Evolutionary conservation across 1,140 invertebrate genomes (phyloP), one percentile per base, ranked within the genome.

Genomic region (Anastatus disparis): DNA sequence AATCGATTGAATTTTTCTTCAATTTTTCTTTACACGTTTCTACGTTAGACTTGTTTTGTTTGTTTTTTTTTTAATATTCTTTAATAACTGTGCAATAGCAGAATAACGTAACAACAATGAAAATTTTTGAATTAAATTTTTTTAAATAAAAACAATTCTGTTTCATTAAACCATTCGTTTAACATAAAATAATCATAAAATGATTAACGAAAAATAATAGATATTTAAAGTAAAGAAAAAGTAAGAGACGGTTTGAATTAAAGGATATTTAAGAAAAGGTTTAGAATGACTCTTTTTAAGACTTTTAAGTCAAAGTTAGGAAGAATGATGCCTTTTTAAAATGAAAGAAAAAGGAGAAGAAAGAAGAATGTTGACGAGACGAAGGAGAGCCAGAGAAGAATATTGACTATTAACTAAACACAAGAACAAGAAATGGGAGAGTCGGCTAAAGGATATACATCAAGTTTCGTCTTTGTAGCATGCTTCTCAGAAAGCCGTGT

Each of bases 381-480:
- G 52, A 71, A 69, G 20, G 70, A 66, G 13, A 38, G 53, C 20
- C 70, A 64, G 69, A 72, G 67, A 66, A 46, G 50, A 74, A 76
- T 73, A 76, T 76, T 72, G 74, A 75, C 77, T 82, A 79, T 84
- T 82, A 82, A 82, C 76, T 80, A 82, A 84, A 82, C 75, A 79
- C 67, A 62, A 59, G 74, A 75, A 82, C 81, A 82, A 74, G 77
- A 67, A 82, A 82, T 78, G 77, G 78, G 76, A 78, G 75, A 79
- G 82, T 72, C 79, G 55, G 38, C n/a, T n/a, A n/a, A n/a, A n/a
- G 67, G 62, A 73, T 75, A 78, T 82, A 79, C 78, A 79, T 82
- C 79, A 81, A 78, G 73, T 71, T 77, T 75, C 61, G 71, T 76
- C 77, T 77, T 78, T 77, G 76, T 75, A 70, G 55, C 68, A 62